Evolutionary conservation across 1,140 invertebrate genomes (phyloP), one percentile per base, ranked within the genome.

Genomic region (Meloidogyne floridensis): DNA sequence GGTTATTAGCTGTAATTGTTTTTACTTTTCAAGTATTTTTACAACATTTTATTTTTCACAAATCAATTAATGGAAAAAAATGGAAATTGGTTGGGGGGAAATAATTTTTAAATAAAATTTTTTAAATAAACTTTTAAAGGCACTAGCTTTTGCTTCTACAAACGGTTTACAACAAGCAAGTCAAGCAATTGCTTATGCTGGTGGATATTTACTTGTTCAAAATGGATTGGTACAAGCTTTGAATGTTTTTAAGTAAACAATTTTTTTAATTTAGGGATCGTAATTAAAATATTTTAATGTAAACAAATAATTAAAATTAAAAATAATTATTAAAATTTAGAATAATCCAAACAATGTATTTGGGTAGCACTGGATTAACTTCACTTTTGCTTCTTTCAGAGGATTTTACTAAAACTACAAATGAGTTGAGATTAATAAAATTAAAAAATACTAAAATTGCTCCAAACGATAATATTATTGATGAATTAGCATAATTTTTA

Each of bases 341-440:
- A 76, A 81, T 81, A 70, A 81, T 81, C 42, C 80, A 81, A 77
- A 81, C 80, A 42, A 81, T 81, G 80, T 54, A 81, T 77, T 77
- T 81, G 73, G 80, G 80, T 13, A 79, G 74, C 53, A 69, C 75
- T 32, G 80, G 80, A 69, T 56, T 81, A 73, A 81, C 73, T 7
- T 71, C 80, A 11, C 65, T 59, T 65, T 70, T 81, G 54, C 42
- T 81, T 7, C 51, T 81, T 70, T 47, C 72, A 69, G 80, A 77
- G 20, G 80, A 81, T 71, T 81, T 81, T 71, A 13, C 51, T 18
- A 81, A 79, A 59, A 56, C 69, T 10, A 70, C 75, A 51, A 81
- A 8, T 11, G 43, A 54, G 43, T 32, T 72, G 69, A 80, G 18
- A 79, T 65, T 65, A n/a, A 65, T 65, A n/a, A n/a, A 65, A 65